A percentile compares a stretch with the other conserved stretches of the same genome.
phyloP scores from a whole-genome alignment of 2,797 vertebrate genomes.

The Toxotes lorentzi region DNA sequence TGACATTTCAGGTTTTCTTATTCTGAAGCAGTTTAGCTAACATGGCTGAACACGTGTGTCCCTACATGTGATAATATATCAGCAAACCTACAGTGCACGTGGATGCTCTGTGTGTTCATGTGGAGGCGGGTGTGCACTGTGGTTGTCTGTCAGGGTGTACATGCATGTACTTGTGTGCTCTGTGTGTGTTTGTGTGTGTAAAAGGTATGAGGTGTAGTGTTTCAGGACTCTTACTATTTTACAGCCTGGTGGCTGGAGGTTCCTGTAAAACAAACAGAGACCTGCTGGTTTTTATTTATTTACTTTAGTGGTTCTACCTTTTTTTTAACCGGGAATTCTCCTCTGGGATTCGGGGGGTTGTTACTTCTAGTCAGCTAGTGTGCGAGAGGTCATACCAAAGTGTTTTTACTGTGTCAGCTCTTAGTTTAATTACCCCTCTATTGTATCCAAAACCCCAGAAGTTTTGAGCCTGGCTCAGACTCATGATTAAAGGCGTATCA shows the following conservation, averaged over 20 bases:
- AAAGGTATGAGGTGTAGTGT: background rate
- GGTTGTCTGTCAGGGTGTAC: background rate
- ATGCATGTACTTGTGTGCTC: background rate
- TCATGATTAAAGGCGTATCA: constrained; percentile 66
- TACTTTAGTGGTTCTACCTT: constrained; percentile 38
- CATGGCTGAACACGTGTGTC: background rate
- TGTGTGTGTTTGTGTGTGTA: background rate
- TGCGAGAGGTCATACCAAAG: constrained; percentile 64
- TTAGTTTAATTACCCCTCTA: constrained; percentile 61
- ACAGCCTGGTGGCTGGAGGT: constrained; percentile 28
- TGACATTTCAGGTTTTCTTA: too few species aligned
- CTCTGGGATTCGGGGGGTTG: constrained; percentile 38
- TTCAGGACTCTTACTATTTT: constrained; percentile 16
- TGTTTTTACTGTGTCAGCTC: constrained; percentile 67
- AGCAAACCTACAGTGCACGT: background rate
- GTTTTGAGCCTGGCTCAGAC: constrained; percentile 27
- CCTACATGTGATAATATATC: constrained; percentile 1
- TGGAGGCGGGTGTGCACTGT: background rate
- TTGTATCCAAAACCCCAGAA: constrained; percentile 35
- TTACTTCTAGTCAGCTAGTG: constrained; percentile 49
- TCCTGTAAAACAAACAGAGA: constrained; percentile 28
- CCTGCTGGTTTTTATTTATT: constrained; percentile 56
- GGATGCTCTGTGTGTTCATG: background rate
- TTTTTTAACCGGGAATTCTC: constrained; percentile 48
- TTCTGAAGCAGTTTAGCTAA: too few species aligned